A percentile compares a stretch with the other conserved stretches of the same genome.
phyloP scores from a whole-genome alignment of 2,797 vertebrate genomes.

The Mormyrops attenuatus region DNA sequence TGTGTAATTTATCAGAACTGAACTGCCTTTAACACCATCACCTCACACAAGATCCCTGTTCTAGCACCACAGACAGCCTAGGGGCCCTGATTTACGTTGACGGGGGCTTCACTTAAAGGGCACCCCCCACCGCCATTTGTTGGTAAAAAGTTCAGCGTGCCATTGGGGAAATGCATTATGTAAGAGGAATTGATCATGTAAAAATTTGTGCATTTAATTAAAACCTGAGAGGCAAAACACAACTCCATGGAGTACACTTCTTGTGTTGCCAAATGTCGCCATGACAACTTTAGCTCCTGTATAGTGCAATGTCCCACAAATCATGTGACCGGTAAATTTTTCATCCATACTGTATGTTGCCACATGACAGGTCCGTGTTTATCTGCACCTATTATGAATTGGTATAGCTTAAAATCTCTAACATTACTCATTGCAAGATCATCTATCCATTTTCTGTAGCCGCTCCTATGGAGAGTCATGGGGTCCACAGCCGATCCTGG shows the following conservation, averaged over 20 bases:
- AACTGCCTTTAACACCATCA: background rate
- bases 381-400: background rate
- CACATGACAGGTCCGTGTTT: background rate
- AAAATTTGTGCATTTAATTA: background rate
- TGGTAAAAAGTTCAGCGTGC: background rate
- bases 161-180: constrained; percentile 11
- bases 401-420: background rate
- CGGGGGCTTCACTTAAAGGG: constrained; percentile 28
- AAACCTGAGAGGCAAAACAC: background rate
- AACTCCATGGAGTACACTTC: background rate
- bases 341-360: background rate
- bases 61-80: constrained; percentile 23
- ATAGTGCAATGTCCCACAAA: background rate
- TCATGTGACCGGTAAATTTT: background rate
- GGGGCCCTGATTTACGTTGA: constrained; percentile 34
- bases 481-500: background rate
- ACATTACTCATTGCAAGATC: background rate
- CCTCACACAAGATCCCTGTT: background rate
- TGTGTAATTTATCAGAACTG: constrained; percentile 2
- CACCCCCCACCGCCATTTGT: background rate
- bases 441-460: background rate
- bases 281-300: background rate
- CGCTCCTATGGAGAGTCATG: background rate
- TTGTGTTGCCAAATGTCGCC: background rate
- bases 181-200: background rate